phyloP scores from a whole-genome alignment of 2,797 vertebrate genomes.

The Mallotus villosus region DNA sequence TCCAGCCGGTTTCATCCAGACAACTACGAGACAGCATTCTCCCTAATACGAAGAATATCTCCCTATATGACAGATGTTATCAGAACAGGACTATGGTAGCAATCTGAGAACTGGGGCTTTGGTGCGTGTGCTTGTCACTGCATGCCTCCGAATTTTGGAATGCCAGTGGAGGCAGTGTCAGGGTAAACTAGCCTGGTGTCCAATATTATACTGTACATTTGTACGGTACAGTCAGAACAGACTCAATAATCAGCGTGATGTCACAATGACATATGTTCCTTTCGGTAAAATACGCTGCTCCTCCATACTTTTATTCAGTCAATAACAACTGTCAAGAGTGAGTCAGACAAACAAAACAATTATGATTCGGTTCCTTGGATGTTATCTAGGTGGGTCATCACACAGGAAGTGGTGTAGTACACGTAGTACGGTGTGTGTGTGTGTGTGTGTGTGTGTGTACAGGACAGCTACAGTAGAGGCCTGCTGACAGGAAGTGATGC shows the following conservation, averaged over 20 bases:
- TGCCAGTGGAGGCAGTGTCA: slow-evolving; percentile 27
- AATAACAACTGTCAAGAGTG: background rate
- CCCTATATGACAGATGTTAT: too few relatives aligned
- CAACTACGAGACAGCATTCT: slow-evolving; percentile 25
- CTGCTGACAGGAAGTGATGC: slow-evolving; percentile 53
- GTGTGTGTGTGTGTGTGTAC: slow-evolving; percentile 18
- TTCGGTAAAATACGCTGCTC: too few relatives aligned
- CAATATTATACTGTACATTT: background rate
- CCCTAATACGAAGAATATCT: slow-evolving; percentile 29
- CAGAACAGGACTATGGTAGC: background rate
- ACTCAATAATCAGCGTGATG: background rate
- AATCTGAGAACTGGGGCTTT: slow-evolving; percentile 50
- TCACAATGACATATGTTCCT: too few relatives aligned
- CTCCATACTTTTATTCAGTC: background rate
- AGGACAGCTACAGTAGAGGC: slow-evolving; percentile 21
- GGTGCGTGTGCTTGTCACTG: slow-evolving; percentile 42
- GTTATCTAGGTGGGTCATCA: slow-evolving; percentile 18
- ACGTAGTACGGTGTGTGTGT: slow-evolving; percentile 7
- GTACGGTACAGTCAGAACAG: too few relatives aligned
- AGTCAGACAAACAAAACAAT: background rate
- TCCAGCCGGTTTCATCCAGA: background rate
- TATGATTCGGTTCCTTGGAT: too few relatives aligned
- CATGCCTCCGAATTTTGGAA: slow-evolving; percentile 39
- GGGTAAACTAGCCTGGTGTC: background rate
- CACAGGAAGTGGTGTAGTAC: slow-evolving; percentile 36